These are phyloP conservation scores for Plusia festucae DNA, from an alignment of 2,888 invertebrate species.

Conservation along the genomic window DNA sequence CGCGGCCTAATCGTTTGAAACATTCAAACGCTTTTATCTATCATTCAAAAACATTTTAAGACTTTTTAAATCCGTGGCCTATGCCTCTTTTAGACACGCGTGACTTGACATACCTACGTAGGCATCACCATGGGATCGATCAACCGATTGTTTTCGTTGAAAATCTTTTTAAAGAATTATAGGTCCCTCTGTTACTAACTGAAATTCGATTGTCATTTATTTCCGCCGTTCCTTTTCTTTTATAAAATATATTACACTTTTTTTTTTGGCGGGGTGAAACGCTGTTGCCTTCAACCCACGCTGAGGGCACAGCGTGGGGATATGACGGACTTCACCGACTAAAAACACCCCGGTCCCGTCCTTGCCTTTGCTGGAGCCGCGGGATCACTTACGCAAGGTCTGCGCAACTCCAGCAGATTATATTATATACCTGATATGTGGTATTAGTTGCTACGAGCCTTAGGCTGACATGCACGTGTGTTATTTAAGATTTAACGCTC, in stretches of 20 bases:
- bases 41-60: not conserved
- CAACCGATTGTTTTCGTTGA: slow-evolving; percentile 35
- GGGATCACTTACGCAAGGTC: no score
- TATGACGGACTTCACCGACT: no score
- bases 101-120: slow-evolving; percentile 6
- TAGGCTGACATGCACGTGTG: slow-evolving; percentile 8
- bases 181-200: slow-evolving; percentile 30
- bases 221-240: slow-evolving; percentile 19
- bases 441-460: slow-evolving; percentile 22
- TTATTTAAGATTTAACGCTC: slow-evolving; percentile 17
- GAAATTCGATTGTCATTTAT: slow-evolving; percentile 29
- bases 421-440: slow-evolving; percentile 15
- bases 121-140: slow-evolving; percentile 27
- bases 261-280: no score
- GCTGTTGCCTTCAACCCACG: no score
- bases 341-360: no score
- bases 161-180: slow-evolving; percentile 38
- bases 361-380: no score
- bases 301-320: no score
- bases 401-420: no score
- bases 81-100: not conserved
- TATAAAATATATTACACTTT: no score
- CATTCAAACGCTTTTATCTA: not conserved
- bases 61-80: not conserved
- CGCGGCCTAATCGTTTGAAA: not conserved